A percentile compares a stretch with the other conserved stretches of the same genome.
These are phyloP conservation scores for Morone chrysops DNA, from an alignment of 2,113 vertebrate genomes.

Conservation along the genomic window DNA sequence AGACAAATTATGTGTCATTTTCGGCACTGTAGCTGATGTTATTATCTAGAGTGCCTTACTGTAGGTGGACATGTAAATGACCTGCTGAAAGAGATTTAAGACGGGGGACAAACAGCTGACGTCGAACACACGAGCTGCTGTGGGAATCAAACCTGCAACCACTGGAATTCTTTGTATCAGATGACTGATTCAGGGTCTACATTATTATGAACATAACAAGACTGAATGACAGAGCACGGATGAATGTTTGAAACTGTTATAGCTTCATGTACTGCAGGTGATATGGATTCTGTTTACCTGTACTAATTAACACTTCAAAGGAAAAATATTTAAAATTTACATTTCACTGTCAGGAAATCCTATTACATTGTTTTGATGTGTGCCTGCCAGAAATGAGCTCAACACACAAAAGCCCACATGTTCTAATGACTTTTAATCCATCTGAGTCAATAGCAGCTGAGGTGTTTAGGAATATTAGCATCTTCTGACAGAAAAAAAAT, in stretches of 20 bases:
- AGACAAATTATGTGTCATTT: slow-evolving; percentile 71
- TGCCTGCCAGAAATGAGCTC: slow-evolving; percentile 72
- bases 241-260: slow-evolving; percentile 12
- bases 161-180: not conserved
- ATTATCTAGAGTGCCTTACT: slow-evolving; percentile 59
- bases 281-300: slow-evolving; percentile 67
- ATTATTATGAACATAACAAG: not conserved
- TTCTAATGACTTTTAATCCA: slow-evolving; percentile 82
- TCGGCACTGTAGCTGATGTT: slow-evolving; percentile 46
- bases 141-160: slow-evolving; percentile 21
- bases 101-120: slow-evolving; percentile 20
- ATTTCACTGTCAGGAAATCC: slow-evolving; percentile 75
- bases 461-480: slow-evolving; percentile 77
- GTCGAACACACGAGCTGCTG: not conserved
- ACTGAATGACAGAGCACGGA: slow-evolving; percentile 13
- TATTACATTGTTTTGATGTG: slow-evolving; percentile 72
- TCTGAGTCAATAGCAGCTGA: slow-evolving; percentile 73
- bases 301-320: slow-evolving; percentile 75
- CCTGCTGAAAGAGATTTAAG: slow-evolving; percentile 43
- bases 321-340: slow-evolving; percentile 58
- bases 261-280: slow-evolving; percentile 48
- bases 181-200: not conserved
- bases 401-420: slow-evolving; percentile 74
- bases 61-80: slow-evolving; percentile 23
- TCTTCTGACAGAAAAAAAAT: slow-evolving; percentile 49